Evolutionary conservation across 2,888 invertebrate species (phyloP), one percentile per base, ranked within the genome.

Genomic region (Bellardia bayeri): DNA sequence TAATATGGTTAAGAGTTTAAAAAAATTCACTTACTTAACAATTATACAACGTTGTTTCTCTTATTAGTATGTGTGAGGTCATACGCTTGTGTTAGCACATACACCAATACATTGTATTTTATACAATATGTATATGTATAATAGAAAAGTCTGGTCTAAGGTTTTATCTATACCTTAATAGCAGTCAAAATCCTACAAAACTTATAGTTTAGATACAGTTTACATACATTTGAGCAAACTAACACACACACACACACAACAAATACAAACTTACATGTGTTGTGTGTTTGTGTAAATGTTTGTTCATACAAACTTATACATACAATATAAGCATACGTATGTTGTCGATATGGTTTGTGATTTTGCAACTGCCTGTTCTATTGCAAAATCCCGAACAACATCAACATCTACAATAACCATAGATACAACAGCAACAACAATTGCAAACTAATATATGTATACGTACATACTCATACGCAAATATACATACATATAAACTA

Each of bases 401-500:
- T 85, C 75, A 83, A 69, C 66, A 69, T 64, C 68, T 88, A 76
- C 89, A 89, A 89, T 88, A 90, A 90, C 90, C 87, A 88, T 87
- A 85, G 63, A 85, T 87, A 81, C 80, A 88, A 82, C 64, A 86
- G 88, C 88, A 86, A 78, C 88, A 89, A 81, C 82, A 69, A 72
- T 79, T 68, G 33, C 66, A 68, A 76, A 61, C 68, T 79, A 88
- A 71, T 69, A 45, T 75, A 8, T 69, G n/a, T 61, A n/a, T 54
- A 61, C 51, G 23, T 23, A 23, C 23, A 23, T 23, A 23, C 23
- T 9, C 80, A 63, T 51, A 82, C 72, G 5, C 49, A 11, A 6
- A 9, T n/a, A 40, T 40, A 42, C 13, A 30, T 45, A 30, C 30
- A 68, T 13, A 14, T 23, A 63, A 45, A 7, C 61, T 61, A 61